Evolutionary conservation across 2,888 invertebrate genomes (phyloP).

Genomic region (Cepaea hortensis): DNA sequence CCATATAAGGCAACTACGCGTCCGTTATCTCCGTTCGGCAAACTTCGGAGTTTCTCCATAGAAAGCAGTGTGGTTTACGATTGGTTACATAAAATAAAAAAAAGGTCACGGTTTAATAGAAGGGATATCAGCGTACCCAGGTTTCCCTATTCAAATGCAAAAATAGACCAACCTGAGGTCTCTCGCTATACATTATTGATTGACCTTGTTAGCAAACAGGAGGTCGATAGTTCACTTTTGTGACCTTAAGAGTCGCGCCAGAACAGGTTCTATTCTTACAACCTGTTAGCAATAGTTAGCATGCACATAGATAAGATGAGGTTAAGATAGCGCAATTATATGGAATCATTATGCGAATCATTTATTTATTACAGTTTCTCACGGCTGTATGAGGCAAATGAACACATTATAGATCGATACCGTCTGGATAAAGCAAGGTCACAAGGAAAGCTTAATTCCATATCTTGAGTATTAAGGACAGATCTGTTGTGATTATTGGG

Average conservation of each 20-base stretch:
- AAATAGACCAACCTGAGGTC: slow-evolving; percentile 30
- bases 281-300: too few species aligned
- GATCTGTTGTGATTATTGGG: too few species aligned
- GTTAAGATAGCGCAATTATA: too few species aligned
- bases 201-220: slow-evolving; percentile 25
- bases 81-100: slow-evolving; percentile 7
- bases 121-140: slow-evolving; percentile 18
- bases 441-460: too few species aligned
- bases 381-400: too few species aligned
- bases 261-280: too few species aligned
- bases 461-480: too few species aligned
- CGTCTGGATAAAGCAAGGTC: too few species aligned
- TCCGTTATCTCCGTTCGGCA: slow-evolving; percentile 45
- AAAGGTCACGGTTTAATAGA: neutral
- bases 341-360: too few species aligned
- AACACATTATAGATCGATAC: too few species aligned
- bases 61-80: slow-evolving; percentile 12
- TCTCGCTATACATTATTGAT: slow-evolving; percentile 31
- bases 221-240: slow-evolving; percentile 12
- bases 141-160: slow-evolving; percentile 8
- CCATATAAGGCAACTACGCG: slow-evolving; percentile 49
- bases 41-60: slow-evolving; percentile 42
- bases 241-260: neutral
- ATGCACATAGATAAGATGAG: too few species aligned
- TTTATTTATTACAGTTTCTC: too few species aligned